Conservation (phyloP, 1,140 invertebrate genomes). For the Tetragnatha versicolor region DNA sequence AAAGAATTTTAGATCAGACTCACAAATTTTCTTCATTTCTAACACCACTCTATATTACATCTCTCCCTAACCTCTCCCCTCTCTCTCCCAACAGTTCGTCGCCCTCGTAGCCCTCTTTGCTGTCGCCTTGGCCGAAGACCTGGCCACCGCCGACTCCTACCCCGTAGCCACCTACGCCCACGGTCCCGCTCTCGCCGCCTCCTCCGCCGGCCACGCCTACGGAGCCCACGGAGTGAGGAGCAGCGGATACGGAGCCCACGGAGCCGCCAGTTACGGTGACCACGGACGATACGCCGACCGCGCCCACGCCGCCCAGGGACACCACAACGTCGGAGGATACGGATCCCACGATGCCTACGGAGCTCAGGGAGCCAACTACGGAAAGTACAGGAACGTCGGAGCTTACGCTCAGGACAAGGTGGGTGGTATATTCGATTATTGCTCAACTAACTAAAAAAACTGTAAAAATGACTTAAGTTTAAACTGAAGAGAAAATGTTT, state of each 20-base stretch:
- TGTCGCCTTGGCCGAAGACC: slow-evolving; percentile 26
- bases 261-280: slow-evolving; percentile 24
- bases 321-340: slow-evolving; percentile 39
- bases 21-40: no score
- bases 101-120: not conserved
- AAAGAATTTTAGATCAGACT: no score
- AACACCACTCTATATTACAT: no score
- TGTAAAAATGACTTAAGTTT: no score
- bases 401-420: slow-evolving; percentile 50
- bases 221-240: slow-evolving; percentile 37
- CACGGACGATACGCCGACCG: slow-evolving; percentile 40
- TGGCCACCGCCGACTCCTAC: slow-evolving; percentile 39
- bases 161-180: slow-evolving; percentile 44
- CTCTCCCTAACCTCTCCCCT: no score
- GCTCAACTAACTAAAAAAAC: no score
- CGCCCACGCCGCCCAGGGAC: slow-evolving; percentile 31
- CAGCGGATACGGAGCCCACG: slow-evolving; percentile 35
- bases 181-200: slow-evolving; percentile 16
- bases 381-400: slow-evolving; percentile 37
- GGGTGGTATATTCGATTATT: no score
- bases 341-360: slow-evolving; percentile 33
- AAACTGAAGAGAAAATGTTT: no score
- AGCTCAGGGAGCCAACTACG: slow-evolving; percentile 39
- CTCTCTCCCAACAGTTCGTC: not conserved
- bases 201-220: slow-evolving; percentile 42